These are phyloP conservation scores for Drymonia ruficornis DNA, from an alignment of 2,888 invertebrate genomes.

Conservation along the genomic window DNA sequence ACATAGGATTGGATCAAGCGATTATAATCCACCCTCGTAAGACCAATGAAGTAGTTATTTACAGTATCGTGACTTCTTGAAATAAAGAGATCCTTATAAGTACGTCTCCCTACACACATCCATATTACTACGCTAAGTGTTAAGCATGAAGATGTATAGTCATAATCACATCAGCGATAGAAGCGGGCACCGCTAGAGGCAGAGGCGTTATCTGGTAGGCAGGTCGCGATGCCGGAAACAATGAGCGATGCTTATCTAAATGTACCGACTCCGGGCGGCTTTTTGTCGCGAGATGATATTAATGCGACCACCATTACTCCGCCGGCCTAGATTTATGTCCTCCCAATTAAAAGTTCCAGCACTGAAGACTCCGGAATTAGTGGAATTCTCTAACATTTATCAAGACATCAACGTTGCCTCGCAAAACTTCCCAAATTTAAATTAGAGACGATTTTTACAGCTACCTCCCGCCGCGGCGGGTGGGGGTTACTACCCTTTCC, in stretches of 20 bases:
- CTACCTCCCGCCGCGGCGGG: constrained; percentile 75
- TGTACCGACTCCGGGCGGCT: constrained; percentile 62
- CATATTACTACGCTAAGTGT: background rate
- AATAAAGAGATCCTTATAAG: too few relatives aligned
- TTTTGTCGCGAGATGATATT: constrained; percentile 78
- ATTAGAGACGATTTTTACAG: constrained; percentile 85
- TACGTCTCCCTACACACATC: too few relatives aligned
- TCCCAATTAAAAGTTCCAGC: constrained; percentile 82
- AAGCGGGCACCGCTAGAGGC: constrained; percentile 8
- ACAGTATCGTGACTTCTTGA: too few relatives aligned
- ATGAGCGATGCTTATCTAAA: constrained; percentile 80
- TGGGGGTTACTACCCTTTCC: constrained; percentile 83
- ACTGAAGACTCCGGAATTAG: constrained; percentile 81
- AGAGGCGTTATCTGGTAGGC: constrained; percentile 31
- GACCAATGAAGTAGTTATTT: too few relatives aligned
- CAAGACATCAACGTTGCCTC: constrained; percentile 83
- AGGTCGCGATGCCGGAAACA: constrained; percentile 58
- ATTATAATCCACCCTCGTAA: too few relatives aligned
- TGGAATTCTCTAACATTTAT: constrained; percentile 82
- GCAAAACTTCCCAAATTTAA: constrained; percentile 85
- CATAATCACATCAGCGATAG: constrained; percentile 30
- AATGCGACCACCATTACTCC: constrained; percentile 74
- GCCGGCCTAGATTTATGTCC: constrained; percentile 71
- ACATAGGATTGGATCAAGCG: too few relatives aligned
- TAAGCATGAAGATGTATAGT: constrained; percentile 5